Evolutionary conservation across 2,888 invertebrate genomes (phyloP).

Genomic region (Drosophila kuntzei): DNA sequence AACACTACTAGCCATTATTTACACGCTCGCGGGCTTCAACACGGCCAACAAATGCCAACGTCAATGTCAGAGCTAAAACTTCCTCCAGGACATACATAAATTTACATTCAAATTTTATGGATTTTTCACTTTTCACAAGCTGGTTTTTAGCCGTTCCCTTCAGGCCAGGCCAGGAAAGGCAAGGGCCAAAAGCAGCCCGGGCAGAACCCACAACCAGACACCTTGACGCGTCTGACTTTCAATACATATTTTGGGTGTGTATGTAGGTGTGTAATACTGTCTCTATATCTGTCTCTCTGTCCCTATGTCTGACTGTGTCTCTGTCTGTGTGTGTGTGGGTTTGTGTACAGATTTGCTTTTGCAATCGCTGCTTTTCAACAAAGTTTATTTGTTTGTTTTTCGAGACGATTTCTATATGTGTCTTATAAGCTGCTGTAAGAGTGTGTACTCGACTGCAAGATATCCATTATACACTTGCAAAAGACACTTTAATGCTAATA

Average conservation of each 20-base stretch:
- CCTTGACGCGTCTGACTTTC: conserved; percentile 41
- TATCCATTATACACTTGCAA: not conserved
- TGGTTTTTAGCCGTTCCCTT: conserved; percentile 1
- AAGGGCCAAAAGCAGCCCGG: conserved; percentile 1
- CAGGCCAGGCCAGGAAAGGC: not conserved
- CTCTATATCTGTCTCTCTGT: not conserved
- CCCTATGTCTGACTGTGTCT: not conserved
- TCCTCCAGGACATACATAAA: conserved; percentile 70
- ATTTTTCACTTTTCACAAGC: conserved; percentile 47
- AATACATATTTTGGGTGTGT: conserved; percentile 7
- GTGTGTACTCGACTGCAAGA: not conserved
- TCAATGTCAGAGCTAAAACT: conserved; percentile 40
- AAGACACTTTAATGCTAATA: not conserved
- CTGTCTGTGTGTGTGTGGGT: conserved; percentile 3
- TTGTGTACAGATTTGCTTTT: conserved; percentile 36
- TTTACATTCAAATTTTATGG: conserved; percentile 78
- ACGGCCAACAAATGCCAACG: conserved; percentile 36
- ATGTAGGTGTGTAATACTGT: conserved; percentile 2
- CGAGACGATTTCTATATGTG: conserved; percentile 3
- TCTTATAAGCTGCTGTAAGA: not conserved
- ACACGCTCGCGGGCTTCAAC: conserved; percentile 53
- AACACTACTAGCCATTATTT: conserved; percentile 63
- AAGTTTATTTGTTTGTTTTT: conserved; percentile 65
- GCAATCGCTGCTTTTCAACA: conserved; percentile 42
- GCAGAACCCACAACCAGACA: conserved; percentile 31